phyloP scores from a whole-genome alignment of 2,113 vertebrate species.

The Hemiprocne comata region DNA sequence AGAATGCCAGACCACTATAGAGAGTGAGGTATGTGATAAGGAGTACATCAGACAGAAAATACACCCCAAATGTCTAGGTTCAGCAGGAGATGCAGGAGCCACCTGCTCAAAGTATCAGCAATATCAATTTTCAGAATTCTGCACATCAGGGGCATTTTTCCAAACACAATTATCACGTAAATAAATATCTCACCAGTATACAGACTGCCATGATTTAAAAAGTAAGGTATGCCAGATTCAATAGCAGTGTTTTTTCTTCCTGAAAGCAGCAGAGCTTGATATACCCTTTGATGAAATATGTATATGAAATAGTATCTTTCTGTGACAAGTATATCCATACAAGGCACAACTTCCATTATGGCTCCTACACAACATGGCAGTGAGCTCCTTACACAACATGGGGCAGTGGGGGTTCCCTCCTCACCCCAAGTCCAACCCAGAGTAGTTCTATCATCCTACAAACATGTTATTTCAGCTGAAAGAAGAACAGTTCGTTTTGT shows the following conservation, averaged over 20 bases:
- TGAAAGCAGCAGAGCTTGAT: neutral
- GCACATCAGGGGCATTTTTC: neutral
- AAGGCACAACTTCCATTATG: neutral
- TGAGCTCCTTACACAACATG: neutral
- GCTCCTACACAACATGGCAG: neutral
- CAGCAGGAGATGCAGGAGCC: neutral
- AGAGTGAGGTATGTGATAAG: accelerated
- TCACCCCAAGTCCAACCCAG: neutral
- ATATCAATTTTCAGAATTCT: neutral
- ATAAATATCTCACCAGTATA: neutral
- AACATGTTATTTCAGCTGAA: neutral
- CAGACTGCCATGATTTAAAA: neutral
- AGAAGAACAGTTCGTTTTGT: neutral
- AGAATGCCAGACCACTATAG: neutral
- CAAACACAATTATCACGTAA: neutral
- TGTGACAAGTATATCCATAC: neutral
- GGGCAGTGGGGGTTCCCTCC: neutral
- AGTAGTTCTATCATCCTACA: neutral
- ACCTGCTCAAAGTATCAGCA: neutral
- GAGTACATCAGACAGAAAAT: neutral
- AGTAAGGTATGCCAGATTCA: neutral
- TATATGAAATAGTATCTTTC: neutral
- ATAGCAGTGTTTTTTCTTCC: neutral
- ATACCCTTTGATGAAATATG: neutral
- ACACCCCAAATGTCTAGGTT: neutral